Evolutionary conservation across 1,140 invertebrate genomes (phyloP), one percentile per base, ranked within the genome.

Genomic region (Magallana ariakensis): DNA sequence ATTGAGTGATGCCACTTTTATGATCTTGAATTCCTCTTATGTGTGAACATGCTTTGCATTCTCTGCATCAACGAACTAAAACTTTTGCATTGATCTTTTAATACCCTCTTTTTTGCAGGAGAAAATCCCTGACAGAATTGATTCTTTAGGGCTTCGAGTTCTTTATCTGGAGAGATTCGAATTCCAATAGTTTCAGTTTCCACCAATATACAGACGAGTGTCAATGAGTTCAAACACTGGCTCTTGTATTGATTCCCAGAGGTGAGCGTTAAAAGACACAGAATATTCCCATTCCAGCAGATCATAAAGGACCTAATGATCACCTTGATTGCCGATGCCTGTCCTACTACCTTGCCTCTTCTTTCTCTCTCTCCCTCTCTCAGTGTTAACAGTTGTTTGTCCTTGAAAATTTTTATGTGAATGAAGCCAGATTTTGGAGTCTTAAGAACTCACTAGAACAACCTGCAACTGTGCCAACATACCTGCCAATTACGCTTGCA

Each of bases 141-240:
- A 70, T 70, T 70, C 62, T 11, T n/a, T 6, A 19, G 4, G 26
- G 19, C 26, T 4, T 2, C 33, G 33, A 46, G 22, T 26, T 26
- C 66, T 75, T 11, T 75, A 75, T 75, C 22, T 9, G 33, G 33
- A 7, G 22, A 75, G 66, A 75, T 75, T 75, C 66, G 66, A 75
- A 75, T 75, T 75, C 66, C 66, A 75, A 75, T 75, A 75, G 19
- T 33, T 75, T 22, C 66, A 75, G 66, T 26, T 26, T 75, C 66
- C 33, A 46, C 2, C 33, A 46, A n/a, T 26, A 26, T 10, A 13
- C 22, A 9, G 66, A 33, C 26, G 66, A 26, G 66, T 75, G 66
- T 75, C 66, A 75, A 75, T 75, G 66, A 75, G 66, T 75, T 70
- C 16, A 70, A 70, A 19, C n/a, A n/a, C 1, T 46, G 1, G 26